These are phyloP conservation scores for Sebastes flavidus DNA, from an alignment of 2,797 vertebrate genomes.

Conservation along the genomic window DNA sequence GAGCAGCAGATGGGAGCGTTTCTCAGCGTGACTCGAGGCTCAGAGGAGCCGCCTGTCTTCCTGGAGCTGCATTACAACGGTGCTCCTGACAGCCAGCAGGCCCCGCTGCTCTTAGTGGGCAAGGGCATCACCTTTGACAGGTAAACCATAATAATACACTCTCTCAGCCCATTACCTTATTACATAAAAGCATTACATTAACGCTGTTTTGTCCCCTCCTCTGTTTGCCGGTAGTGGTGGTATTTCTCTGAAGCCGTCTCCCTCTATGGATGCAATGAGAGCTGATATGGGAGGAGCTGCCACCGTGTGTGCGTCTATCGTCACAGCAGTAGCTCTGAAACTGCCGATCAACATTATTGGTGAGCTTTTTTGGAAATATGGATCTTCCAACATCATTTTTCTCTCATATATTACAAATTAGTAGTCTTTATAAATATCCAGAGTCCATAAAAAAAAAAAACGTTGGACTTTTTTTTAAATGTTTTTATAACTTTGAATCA, in stretches of 20 bases:
- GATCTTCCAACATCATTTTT: background rate
- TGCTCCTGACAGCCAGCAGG: conserved; percentile 74
- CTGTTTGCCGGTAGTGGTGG: conserved; percentile 85
- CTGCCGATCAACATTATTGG: conserved; percentile 93
- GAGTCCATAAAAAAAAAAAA: background rate
- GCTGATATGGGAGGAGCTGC: conserved; percentile 98
- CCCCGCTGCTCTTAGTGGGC: conserved; percentile 91
- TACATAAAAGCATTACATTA: background rate
- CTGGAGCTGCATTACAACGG: conserved; percentile 94
- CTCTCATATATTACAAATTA: background rate
- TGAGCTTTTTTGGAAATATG: conserved; percentile 64
- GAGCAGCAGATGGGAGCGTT: conserved; percentile 94
- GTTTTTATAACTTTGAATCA: background rate
- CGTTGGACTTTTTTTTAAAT: background rate
- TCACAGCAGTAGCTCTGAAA: conserved; percentile 90
- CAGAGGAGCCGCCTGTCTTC: conserved; percentile 93
- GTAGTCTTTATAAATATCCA: background rate
- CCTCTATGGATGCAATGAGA: conserved; percentile 96
- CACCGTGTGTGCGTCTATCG: conserved; percentile 90
- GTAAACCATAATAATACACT: conserved; percentile 66
- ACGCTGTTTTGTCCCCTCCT: background rate
- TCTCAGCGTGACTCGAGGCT: conserved; percentile 94
- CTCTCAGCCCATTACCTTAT: background rate
- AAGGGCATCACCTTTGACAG: conserved; percentile 99
- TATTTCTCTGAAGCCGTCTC: conserved; percentile 94